Evolutionary conservation across 2,113 vertebrate genomes (phyloP).

Genomic region (Oncorhynchus gorbuscha): DNA sequence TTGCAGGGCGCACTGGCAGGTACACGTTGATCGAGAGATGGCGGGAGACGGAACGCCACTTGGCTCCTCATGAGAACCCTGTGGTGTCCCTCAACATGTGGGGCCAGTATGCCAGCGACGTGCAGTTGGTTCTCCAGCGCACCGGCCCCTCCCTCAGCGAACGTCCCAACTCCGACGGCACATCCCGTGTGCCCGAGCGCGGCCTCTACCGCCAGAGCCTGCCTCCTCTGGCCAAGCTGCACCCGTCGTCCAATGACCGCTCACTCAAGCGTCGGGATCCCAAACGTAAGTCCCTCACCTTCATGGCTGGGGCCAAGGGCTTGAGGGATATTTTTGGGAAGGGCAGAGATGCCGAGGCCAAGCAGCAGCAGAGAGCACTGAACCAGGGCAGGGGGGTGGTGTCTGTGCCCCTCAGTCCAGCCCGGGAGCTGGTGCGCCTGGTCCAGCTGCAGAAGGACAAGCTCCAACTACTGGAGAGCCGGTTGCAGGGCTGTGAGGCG

Average conservation of each 20-base stretch:
- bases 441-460: slow-evolving; percentile 89
- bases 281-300: slow-evolving; percentile 93
- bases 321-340: slow-evolving; percentile 90
- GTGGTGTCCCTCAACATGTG: slow-evolving; percentile 95
- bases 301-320: slow-evolving; percentile 86
- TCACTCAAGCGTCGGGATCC: slow-evolving; percentile 87
- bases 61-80: slow-evolving; percentile 90
- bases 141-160: slow-evolving; percentile 90
- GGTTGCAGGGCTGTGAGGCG: slow-evolving; percentile 82
- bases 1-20: slow-evolving; percentile 86
- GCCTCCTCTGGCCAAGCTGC: slow-evolving; percentile 88
- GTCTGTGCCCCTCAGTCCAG: slow-evolving; percentile 58
- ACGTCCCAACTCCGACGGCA: slow-evolving; percentile 83
- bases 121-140: slow-evolving; percentile 89
- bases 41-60: slow-evolving; percentile 90
- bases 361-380: slow-evolving; percentile 60
- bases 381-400: slow-evolving; percentile 53
- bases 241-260: slow-evolving; percentile 77
- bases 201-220: slow-evolving; percentile 89
- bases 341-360: slow-evolving; percentile 81
- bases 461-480: slow-evolving; percentile 84
- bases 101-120: slow-evolving; percentile 94
- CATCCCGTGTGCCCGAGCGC: slow-evolving; percentile 80
- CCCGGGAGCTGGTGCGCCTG: slow-evolving; percentile 83
- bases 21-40: slow-evolving; percentile 96